Conservation (phyloP, 2,797 vertebrate genomes). For the Intellagama lesueurii region DNA sequence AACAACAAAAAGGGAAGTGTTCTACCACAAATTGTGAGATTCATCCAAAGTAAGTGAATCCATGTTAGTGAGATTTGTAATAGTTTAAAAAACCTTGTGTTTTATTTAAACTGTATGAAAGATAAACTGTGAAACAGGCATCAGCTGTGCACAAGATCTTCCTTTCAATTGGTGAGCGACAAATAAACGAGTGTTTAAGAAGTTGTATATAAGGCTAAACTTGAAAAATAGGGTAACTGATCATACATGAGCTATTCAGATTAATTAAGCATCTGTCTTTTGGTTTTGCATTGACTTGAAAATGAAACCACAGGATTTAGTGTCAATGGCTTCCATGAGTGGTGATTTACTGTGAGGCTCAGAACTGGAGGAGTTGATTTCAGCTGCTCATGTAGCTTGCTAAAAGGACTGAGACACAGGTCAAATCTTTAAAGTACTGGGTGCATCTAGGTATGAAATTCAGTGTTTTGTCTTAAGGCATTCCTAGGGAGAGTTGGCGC, state of each 20-base stretch:
- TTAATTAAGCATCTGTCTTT: background rate
- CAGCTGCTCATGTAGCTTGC: too few species aligned
- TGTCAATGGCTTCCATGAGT: background rate
- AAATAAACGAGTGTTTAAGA: background rate
- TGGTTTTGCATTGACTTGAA: background rate
- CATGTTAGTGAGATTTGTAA: background rate
- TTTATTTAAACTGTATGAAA: background rate
- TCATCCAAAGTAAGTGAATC: background rate
- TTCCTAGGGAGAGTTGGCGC: too few species aligned
- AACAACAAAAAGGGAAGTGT: too few species aligned
- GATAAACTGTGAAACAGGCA: background rate
- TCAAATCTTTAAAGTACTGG: too few species aligned
- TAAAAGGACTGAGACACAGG: too few species aligned
- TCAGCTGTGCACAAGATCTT: fast-evolving
- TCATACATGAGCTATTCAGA: background rate
- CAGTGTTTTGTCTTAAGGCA: too few species aligned
- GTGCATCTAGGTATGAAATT: too few species aligned
- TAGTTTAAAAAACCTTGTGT: background rate
- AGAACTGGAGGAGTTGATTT: background rate
- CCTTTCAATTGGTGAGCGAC: background rate
- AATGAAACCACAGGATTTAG: background rate
- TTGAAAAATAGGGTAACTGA: too few species aligned
- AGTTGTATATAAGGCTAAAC: background rate
- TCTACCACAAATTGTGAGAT: too few species aligned
- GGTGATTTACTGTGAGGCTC: background rate